Conservation (phyloP, 2,888 invertebrate species). For the Colletes collaris region DNA sequence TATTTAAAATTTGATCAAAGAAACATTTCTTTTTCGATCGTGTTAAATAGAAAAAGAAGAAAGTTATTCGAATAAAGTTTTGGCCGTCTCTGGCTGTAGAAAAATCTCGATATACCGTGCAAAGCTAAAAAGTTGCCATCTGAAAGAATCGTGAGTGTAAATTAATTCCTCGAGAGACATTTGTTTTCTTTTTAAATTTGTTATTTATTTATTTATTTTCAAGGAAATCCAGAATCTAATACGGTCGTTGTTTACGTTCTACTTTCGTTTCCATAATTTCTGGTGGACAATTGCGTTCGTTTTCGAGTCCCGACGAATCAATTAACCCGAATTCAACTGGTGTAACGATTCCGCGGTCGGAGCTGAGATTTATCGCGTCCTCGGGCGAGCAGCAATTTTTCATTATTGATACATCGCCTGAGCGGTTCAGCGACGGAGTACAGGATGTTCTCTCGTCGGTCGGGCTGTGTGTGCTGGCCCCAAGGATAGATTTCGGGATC, state of each 20-base stretch:
- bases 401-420: slow-evolving; percentile 49
- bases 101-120: too few species aligned
- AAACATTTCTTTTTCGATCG: too few species aligned
- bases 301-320: slow-evolving; percentile 48
- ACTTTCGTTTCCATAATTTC: slow-evolving; percentile 17
- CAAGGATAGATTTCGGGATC: slow-evolving; percentile 41
- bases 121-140: too few species aligned
- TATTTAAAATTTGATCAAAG: too few species aligned
- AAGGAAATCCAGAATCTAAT: too few species aligned
- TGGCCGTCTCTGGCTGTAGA: too few species aligned
- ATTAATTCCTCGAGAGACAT: too few species aligned
- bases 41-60: too few species aligned
- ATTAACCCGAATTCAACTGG: slow-evolving; percentile 50
- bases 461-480: background rate
- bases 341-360: slow-evolving; percentile 37
- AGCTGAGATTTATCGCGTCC: slow-evolving; percentile 45
- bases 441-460: slow-evolving; percentile 42
- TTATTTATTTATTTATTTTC: too few species aligned
- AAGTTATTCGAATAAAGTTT: too few species aligned
- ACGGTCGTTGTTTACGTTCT: background rate
- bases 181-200: too few species aligned
- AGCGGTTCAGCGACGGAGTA: slow-evolving; percentile 35
- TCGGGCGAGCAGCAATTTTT: slow-evolving; percentile 44
- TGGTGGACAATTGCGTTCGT: slow-evolving; percentile 13
- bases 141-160: too few species aligned